These are phyloP conservation scores for Oryzias dopingdopingensis DNA, from an alignment of 2,797 vertebrate genomes.

Conservation along the genomic window DNA sequence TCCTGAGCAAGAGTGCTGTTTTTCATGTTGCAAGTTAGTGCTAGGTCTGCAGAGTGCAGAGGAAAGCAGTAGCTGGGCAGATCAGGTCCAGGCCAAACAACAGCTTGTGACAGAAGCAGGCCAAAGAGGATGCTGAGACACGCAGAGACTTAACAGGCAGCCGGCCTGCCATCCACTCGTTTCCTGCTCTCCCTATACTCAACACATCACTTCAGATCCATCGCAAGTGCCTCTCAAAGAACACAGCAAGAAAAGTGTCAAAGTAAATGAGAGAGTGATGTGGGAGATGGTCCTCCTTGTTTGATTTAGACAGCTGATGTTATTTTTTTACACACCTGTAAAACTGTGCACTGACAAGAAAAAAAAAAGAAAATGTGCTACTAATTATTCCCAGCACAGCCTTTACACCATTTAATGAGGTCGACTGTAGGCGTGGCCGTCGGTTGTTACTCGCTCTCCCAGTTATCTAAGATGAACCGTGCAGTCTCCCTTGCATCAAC, in stretches of 20 bases:
- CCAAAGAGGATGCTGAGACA: conserved; percentile 73
- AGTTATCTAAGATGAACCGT: conserved; percentile 71
- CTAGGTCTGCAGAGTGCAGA: conserved; percentile 53
- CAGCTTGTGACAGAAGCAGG: conserved; percentile 80
- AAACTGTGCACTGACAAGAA: conserved; percentile 38
- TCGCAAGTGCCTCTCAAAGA: conserved; percentile 43
- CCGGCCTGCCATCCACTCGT: conserved; percentile 73
- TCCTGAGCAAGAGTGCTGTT: conserved; percentile 36
- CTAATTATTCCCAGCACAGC: conserved; percentile 72
- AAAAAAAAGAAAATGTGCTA: conserved; percentile 54
- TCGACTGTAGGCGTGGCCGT: conserved; percentile 61
- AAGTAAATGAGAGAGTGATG: conserved; percentile 33
- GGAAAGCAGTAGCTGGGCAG: conserved; percentile 49
- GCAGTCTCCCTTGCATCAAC: conserved; percentile 66
- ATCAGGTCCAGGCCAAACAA: conserved; percentile 72
- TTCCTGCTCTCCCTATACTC: conserved; percentile 72
- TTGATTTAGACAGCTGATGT: conserved; percentile 32
- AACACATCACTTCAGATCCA: conserved; percentile 70
- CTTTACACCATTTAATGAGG: conserved; percentile 74
- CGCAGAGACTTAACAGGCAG: conserved; percentile 70
- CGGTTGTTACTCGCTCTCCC: conserved; percentile 61
- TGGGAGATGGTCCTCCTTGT: conserved; percentile 34
- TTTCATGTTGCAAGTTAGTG: conserved; percentile 53
- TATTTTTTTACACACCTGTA: conserved; percentile 37
- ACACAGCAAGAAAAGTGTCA: conserved; percentile 29